Percentiles rank a stretch among this genome's conserved stretches.
phyloP scores from a whole-genome alignment of 1,140 invertebrate genomes.

The Polyergus mexicanus region DNA sequence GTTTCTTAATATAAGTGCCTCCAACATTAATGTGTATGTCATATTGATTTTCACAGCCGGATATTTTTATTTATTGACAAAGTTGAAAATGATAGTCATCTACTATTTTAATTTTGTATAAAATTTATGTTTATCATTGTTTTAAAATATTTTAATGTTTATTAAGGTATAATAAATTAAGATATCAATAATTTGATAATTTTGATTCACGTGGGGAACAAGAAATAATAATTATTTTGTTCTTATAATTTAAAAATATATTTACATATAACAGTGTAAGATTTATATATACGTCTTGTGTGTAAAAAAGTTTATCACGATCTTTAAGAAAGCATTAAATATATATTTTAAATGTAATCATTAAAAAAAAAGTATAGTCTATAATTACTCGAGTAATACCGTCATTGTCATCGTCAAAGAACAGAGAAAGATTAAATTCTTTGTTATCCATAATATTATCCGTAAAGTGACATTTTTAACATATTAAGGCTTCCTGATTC shows the following conservation, averaged over 20 bases:
- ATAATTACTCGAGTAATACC: neutral
- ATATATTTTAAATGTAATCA: neutral
- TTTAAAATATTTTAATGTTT: too few species aligned
- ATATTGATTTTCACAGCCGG: too few species aligned
- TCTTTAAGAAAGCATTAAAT: neutral
- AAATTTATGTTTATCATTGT: too few species aligned
- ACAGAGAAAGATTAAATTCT: neutral
- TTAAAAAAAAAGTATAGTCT: neutral
- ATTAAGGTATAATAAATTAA: too few species aligned
- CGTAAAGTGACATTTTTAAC: conserved; percentile 21
- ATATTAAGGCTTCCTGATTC: neutral
- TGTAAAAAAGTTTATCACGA: neutral
- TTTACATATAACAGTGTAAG: neutral
- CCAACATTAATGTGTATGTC: too few species aligned
- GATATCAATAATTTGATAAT: too few species aligned
- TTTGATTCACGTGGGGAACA: neutral
- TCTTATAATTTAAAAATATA: neutral
- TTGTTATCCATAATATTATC: neutral
- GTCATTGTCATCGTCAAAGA: neutral
- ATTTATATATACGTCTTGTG: neutral
- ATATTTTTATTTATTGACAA: too few species aligned
- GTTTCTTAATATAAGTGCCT: neutral
- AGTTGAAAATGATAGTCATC: too few species aligned
- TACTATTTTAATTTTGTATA: too few species aligned
- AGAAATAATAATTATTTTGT: neutral